Base-by-base conservation (phyloP, 2,797 vertebrate genomes). In the Parauchenoglanis ngamensis region DNA sequence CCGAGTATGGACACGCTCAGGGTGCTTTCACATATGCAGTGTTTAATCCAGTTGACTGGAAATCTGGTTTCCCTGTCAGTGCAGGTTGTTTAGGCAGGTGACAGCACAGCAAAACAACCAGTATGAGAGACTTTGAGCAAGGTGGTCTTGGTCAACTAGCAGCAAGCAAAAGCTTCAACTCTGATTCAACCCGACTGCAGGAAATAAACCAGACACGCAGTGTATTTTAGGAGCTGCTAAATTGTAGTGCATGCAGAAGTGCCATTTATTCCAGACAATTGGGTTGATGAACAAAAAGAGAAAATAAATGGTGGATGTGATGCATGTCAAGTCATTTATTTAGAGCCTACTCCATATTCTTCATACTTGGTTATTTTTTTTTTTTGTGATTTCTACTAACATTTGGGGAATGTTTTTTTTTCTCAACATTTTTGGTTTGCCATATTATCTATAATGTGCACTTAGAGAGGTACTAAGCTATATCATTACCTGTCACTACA, bases 201-300 rank as follows among this genome's bases (percentile, higher is more conserved):
- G 52, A 78, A 78, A n/a, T 21, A 35, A 31, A 54, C 15, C 3
- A 78, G 31, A 78, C 52, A 8, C 8, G n/a, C 49, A 28, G n/a
- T 56, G 13, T 56, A 19, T 56, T 19, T 54, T 19, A 13, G 6
- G 73, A 28, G 13, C 25, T 28, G 15, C 35, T 44, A 21, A 72
- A 44, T 19, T 72, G 68, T n/a, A 19, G 35, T 19, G 17, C 31
- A 70, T 19, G 67, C 15, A 70, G 35, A 21, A 70, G 35, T 40
- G 35, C 7, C 25, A 49, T 76, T 76, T 76, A 76, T 52, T n/a
- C 44, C 49, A 0, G 25, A 49, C 7, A 72, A 23, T 7, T 75
- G 44, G 72, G 44, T 49, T 75, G 72, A 75, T 75, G 73, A 52
- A 52, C 73, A 52, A n/a, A 76, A 25, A 52, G 46, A 76, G 73